Conservation (phyloP, 2,797 vertebrate species). For the Peromyscus nudipes region DNA sequence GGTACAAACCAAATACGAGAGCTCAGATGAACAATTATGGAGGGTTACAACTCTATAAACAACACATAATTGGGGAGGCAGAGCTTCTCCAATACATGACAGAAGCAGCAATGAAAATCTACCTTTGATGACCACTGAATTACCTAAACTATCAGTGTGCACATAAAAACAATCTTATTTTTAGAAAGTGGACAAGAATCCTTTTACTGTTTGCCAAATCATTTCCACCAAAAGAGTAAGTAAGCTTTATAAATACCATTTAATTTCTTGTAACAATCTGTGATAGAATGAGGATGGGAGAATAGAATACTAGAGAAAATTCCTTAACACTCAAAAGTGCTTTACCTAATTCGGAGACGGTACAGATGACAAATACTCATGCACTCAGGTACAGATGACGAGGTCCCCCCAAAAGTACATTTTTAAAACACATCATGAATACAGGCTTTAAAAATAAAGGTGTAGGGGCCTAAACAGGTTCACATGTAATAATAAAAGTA, state of each 20-base stretch:
- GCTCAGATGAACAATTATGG: background rate
- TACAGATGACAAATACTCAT: slow-evolving; percentile 20
- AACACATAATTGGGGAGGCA: background rate
- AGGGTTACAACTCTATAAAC: background rate
- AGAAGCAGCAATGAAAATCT: slow-evolving; percentile 1
- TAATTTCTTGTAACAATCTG: slow-evolving; percentile 52
- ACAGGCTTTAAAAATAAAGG: slow-evolving; percentile 40
- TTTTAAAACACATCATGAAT: slow-evolving; percentile 48
- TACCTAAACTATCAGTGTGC: slow-evolving; percentile 5
- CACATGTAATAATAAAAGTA: slow-evolving; percentile 18
- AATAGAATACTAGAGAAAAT: slow-evolving; percentile 50
- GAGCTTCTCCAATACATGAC: background rate
- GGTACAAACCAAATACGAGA: slow-evolving; percentile 25
- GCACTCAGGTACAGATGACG: background rate
- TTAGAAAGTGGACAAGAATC: slow-evolving; percentile 45
- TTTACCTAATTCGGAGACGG: slow-evolving; percentile 18
- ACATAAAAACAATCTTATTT: slow-evolving; percentile 23
- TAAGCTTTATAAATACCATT: slow-evolving; percentile 56
- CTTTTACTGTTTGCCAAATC: slow-evolving; percentile 19
- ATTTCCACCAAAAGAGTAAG: slow-evolving; percentile 54
- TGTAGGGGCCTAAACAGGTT: background rate
- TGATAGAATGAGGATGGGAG: slow-evolving; percentile 38
- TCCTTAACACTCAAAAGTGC: slow-evolving; percentile 45
- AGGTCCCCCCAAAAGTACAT: background rate
- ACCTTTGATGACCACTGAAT: slow-evolving; percentile 32